phyloP scores from a whole-genome alignment of 2,113 vertebrate species.

The Bettongia penicillata region DNA sequence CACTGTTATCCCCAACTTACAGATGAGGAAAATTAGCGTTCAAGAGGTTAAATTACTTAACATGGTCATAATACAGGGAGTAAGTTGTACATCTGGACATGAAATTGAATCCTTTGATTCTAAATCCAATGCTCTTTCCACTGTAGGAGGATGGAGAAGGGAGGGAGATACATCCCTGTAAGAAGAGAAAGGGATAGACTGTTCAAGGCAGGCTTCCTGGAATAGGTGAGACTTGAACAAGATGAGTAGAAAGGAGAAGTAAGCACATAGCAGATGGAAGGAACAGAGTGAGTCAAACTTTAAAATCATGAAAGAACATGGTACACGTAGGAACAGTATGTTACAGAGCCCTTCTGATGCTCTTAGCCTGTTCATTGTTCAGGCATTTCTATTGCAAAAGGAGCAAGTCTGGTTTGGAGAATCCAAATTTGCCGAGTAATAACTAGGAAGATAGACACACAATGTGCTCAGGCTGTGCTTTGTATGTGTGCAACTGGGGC shows the following conservation, averaged over 20 bases:
- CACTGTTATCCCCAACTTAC: not conserved
- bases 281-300: not conserved
- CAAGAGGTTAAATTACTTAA: not conserved
- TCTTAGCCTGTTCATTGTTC: not conserved
- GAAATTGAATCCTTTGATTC: not conserved
- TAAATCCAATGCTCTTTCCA: not conserved
- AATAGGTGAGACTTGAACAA: not conserved
- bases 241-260: not conserved
- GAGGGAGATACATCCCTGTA: not conserved
- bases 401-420: not conserved
- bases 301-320: not conserved
- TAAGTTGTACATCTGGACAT: not conserved
- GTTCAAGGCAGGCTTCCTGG: not conserved
- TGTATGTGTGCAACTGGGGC: not conserved
- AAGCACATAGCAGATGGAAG: not conserved
- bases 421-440: not conserved
- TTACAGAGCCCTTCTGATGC: not conserved
- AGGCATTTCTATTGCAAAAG: not conserved
- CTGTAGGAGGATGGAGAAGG: not conserved
- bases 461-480: not conserved
- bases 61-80: not conserved
- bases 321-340: not conserved
- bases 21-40: slow-evolving; percentile 28
- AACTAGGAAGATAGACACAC: not conserved
- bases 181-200: not conserved